Base-by-base conservation (phyloP, 2,888 invertebrate species). In the Theretra japonica region DNA sequence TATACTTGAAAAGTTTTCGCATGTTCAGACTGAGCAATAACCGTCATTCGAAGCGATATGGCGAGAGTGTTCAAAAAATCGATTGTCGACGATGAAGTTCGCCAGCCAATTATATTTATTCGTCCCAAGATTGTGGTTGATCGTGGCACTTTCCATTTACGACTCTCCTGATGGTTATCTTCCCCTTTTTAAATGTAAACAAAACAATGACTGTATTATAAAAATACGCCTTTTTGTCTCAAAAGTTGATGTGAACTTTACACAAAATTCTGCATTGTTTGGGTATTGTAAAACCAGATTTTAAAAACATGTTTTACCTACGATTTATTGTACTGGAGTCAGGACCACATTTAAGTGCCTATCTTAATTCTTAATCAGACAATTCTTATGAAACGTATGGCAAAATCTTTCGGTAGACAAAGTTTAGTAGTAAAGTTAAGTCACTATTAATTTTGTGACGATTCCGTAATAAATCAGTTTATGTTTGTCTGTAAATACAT, bases 61-160 rank as follows among this genome's bases (percentile, higher is more conserved):
- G 60, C 60, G 70, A 53, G 68, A 72, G 73, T 71, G 68, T 62
- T 50, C 53, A 60, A 78, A 76, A 76, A 76, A 75, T 72, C 70
- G 73, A 77, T 73, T 57, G n/a, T 50, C 17, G 25, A 58, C 65
- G 69, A 58, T 71, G 62, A 74, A 70, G 71, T 75, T 74, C 70
- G 71, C 75, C 77, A 74, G 73, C 79, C 85, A 84, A 86, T 86
- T 85, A 83, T 83, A 81, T 83, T 80, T 85, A 87, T 87, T 79
- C 81, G 83, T 86, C 86, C 86, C 86, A 76, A 79, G 85, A 77
- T 81, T 81, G 80, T 75, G 82, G 79, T 83, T 76, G 73, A 74
- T 76, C 74, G 75, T 72, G 77, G 76, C 76, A 80, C 78, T 81
- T 83, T 77, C 73, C 79, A 77, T 84, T 86, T 84, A 86, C 82